Evolutionary conservation across 2,113 vertebrate genomes (phyloP).

Genomic region (Oreochromis spilurus): DNA sequence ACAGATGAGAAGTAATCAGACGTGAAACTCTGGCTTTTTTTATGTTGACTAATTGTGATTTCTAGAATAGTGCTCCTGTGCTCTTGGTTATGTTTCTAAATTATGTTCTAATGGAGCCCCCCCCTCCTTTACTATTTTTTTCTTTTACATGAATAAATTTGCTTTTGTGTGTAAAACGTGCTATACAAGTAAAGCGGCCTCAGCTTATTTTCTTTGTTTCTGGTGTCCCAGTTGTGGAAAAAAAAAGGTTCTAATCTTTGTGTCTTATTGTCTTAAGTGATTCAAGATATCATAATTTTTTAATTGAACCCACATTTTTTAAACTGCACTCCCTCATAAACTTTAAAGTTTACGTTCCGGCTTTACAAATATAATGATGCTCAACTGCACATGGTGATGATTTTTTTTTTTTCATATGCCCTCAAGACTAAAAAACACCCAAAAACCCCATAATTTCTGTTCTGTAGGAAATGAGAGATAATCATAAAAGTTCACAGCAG

Average conservation of each 20-base stretch:
- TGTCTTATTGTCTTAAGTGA: not conserved
- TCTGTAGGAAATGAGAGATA: not conserved
- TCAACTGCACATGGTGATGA: not conserved
- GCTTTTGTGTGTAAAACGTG: not conserved
- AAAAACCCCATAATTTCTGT: not conserved
- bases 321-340: not conserved
- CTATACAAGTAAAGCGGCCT: not conserved
- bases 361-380: not conserved
- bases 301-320: not conserved
- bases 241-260: not conserved
- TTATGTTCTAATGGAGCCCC: fast-evolving
- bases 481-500: not conserved
- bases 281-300: not conserved
- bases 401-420: not conserved
- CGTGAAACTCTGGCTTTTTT: fast-evolving
- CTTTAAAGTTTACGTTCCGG: not conserved
- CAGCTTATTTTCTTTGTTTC: not conserved
- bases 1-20: not conserved
- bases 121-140: not conserved
- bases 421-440: not conserved
- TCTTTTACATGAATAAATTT: not conserved
- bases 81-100: not conserved
- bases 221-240: not conserved
- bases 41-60: not conserved
- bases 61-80: not conserved